Evolutionary conservation across 2,113 vertebrate genomes (phyloP).

Genomic region (Atlantisia rogersi): DNA sequence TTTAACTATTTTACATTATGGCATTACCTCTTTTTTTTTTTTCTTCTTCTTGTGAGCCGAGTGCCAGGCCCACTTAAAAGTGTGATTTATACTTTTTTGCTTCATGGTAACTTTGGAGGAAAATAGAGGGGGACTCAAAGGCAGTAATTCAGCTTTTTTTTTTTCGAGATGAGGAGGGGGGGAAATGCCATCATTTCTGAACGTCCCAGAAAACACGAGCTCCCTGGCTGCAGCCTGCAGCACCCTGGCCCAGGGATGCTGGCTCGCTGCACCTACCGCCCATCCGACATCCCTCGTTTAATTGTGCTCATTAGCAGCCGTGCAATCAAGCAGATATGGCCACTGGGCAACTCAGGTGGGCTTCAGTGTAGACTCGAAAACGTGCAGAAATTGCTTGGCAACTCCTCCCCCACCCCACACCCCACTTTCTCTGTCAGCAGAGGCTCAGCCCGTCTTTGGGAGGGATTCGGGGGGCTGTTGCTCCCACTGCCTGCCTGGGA

Average conservation of each 20-base stretch:
- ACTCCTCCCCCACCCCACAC: fast-evolving
- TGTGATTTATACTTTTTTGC: too few relatives aligned
- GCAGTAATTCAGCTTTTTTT: slow-evolving; percentile 76
- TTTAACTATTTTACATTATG: too few relatives aligned
- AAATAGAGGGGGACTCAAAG: slow-evolving; percentile 80
- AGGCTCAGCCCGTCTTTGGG: fast-evolving
- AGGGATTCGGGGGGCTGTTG: neutral
- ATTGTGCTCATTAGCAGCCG: neutral
- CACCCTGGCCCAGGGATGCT: neutral
- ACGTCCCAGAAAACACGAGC: slow-evolving; percentile 13
- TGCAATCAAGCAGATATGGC: neutral
- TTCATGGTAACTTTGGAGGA: slow-evolving; percentile 84
- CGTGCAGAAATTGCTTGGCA: fast-evolving
- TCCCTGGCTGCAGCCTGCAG: neutral
- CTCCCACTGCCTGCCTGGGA: neutral
- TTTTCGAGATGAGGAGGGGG: slow-evolving; percentile 63
- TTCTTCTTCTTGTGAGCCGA: too few relatives aligned
- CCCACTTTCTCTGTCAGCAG: fast-evolving
- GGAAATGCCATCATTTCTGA: slow-evolving; percentile 68
- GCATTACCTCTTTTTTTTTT: too few relatives aligned
- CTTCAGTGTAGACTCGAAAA: fast-evolving
- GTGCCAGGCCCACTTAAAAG: too few relatives aligned
- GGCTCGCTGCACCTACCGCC: neutral
- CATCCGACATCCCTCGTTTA: neutral
- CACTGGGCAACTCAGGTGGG: neutral